phyloP scores from a whole-genome alignment of 2,888 invertebrate species.

The Alloscopus bannaensis region DNA sequence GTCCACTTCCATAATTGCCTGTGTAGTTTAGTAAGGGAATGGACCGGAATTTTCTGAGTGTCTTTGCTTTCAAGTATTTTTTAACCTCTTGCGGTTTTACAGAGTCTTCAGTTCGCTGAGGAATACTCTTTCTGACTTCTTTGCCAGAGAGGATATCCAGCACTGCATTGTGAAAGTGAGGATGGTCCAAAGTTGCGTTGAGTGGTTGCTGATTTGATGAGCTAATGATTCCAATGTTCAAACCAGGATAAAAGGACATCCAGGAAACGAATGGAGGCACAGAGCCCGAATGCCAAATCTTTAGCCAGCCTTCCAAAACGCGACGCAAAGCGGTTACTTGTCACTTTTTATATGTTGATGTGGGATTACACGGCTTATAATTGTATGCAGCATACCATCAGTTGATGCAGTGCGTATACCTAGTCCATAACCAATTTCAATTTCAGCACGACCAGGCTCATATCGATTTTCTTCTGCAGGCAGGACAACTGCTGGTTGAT shows the following conservation, averaged over 20 bases:
- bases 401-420: background rate
- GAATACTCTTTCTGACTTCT: background rate
- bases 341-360: background rate
- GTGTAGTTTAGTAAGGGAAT: background rate
- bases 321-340: background rate
- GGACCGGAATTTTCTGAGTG: background rate
- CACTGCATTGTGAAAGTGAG: background rate
- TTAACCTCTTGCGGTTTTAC: no score
- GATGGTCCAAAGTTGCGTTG: background rate
- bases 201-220: constrained; percentile 24
- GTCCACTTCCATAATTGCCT: background rate
- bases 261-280: constrained; percentile 31
- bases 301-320: constrained; percentile 37
- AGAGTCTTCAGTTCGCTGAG: background rate
- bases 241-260: constrained; percentile 41
- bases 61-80: background rate
- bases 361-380: background rate
- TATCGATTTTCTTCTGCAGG: background rate
- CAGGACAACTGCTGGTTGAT: no score
- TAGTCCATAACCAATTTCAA: background rate
- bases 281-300: constrained; percentile 37
- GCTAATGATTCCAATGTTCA: constrained; percentile 46
- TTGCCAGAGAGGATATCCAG: background rate
- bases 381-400: constrained; percentile 12
- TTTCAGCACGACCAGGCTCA: background rate